Conservation (phyloP, 2,888 invertebrate species). For the Agrochola lychnidis region DNA sequence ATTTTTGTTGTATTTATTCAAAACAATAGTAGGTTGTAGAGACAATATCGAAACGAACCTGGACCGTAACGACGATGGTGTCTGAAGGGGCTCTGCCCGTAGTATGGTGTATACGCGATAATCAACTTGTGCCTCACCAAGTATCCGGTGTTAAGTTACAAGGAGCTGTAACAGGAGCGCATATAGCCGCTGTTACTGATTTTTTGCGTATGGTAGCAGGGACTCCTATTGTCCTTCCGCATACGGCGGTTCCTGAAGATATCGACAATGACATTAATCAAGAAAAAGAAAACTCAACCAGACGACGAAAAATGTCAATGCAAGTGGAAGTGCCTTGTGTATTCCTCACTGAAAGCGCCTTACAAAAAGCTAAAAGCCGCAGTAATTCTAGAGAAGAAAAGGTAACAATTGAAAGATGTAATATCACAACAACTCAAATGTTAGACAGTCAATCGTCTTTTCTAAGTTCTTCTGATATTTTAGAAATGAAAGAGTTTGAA, state of each 20-base stretch:
- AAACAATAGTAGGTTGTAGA: constrained; percentile 52
- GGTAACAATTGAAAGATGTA: constrained; percentile 82
- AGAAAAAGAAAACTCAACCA: constrained; percentile 84
- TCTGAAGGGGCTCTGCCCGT: constrained; percentile 91
- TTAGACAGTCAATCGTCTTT: constrained; percentile 80
- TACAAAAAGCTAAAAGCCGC: constrained; percentile 87
- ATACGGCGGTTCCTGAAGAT: constrained; percentile 83
- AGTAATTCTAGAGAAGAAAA: constrained; percentile 87
- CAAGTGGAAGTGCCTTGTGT: constrained; percentile 90
- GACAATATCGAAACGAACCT: constrained; percentile 64
- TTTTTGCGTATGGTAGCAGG: constrained; percentile 92
- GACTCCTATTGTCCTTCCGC: constrained; percentile 91
- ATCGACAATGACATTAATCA: constrained; percentile 86
- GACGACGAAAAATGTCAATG: constrained; percentile 89
- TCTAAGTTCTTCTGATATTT: constrained; percentile 78
- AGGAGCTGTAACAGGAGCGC: constrained; percentile 92
- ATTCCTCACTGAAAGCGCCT: constrained; percentile 87
- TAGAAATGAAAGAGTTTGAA: constrained; percentile 77
- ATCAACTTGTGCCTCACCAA: constrained; percentile 92
- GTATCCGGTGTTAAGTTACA: constrained; percentile 92
- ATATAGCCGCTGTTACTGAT: constrained; percentile 92
- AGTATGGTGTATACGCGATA: constrained; percentile 93
- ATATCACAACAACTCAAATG: constrained; percentile 80
- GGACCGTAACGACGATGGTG: constrained; percentile 89
- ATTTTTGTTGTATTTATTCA: constrained; percentile 45